Conservation (phyloP, 2,797 vertebrate species). For the Oreortyx pictus region DNA sequence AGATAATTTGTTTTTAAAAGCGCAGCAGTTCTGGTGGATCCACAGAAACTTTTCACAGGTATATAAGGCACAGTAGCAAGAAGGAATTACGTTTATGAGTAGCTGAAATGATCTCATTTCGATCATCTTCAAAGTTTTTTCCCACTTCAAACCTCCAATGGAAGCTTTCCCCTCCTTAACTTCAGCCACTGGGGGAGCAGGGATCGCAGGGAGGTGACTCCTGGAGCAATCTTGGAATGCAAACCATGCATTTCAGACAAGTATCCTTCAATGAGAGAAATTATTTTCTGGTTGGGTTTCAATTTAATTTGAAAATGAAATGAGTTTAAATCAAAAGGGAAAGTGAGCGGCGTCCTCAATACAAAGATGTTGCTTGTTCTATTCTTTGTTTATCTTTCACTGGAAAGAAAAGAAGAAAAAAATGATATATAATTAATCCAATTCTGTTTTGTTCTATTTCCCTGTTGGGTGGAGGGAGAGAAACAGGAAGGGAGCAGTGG, state of each 20-base stretch:
- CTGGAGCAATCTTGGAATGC: not conserved
- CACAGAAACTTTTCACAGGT: not conserved
- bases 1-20: not conserved
- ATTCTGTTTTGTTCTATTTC: not conserved
- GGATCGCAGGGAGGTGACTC: not conserved
- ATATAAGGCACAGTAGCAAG: not conserved
- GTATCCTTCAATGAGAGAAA: not conserved
- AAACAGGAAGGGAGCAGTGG: not conserved
- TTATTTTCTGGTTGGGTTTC: not conserved
- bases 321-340: not conserved
- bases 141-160: not conserved
- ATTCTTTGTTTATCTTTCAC: not conserved
- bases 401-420: not conserved
- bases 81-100: not conserved
- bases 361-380: rapidly evolving
- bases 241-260: not conserved
- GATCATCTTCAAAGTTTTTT: not conserved
- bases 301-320: conserved; percentile 6
- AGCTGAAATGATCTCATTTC: not conserved
- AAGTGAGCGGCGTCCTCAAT: not conserved
- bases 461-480: not conserved
- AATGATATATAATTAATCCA: conserved; percentile 5
- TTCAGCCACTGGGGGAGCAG: not conserved
- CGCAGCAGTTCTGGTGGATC: not conserved
- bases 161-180: not conserved